A percentile compares a stretch with the other conserved stretches of the same genome.
These are phyloP conservation scores for Eulemur rufifrons DNA, from an alignment of 2,113 vertebrate genomes.

Conservation along the genomic window DNA sequence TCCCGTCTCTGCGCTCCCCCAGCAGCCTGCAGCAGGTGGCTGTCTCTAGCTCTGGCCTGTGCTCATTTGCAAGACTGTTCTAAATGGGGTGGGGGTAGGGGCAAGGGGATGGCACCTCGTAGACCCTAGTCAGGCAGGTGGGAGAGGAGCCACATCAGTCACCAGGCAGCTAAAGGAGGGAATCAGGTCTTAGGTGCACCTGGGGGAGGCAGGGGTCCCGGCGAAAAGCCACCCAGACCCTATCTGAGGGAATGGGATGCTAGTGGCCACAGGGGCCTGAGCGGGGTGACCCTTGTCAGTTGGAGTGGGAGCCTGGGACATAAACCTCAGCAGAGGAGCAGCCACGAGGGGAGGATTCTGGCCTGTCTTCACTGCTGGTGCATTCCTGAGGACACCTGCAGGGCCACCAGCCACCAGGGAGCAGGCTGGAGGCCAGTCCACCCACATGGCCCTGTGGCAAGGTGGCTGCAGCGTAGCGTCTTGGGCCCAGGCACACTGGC, in stretches of 20 bases:
- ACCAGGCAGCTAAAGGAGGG: background rate
- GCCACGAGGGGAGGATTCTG: no score
- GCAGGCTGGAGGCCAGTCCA: background rate
- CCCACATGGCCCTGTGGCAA: accelerated
- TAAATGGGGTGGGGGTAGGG: no score
- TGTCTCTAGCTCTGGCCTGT: background rate
- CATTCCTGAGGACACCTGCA: background rate
- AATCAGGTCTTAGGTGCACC: background rate
- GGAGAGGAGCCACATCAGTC: background rate
- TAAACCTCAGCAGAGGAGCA: background rate
- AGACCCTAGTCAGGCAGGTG: no score
- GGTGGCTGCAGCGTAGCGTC: background rate
- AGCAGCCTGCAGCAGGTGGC: background rate
- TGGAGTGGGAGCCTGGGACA: background rate
- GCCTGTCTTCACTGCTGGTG: background rate
- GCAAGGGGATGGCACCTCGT: background rate
- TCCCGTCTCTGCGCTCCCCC: accelerated
- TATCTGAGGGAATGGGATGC: background rate
- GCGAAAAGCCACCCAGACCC: background rate
- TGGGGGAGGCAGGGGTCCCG: background rate
- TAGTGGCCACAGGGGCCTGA: background rate
- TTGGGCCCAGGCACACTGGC: background rate
- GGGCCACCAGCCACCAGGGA: background rate
- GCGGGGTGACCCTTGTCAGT: background rate
- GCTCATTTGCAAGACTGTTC: background rate